These are phyloP conservation scores for Ectemnius continuus DNA, from an alignment of 2,888 invertebrate species.

Conservation along the genomic window DNA sequence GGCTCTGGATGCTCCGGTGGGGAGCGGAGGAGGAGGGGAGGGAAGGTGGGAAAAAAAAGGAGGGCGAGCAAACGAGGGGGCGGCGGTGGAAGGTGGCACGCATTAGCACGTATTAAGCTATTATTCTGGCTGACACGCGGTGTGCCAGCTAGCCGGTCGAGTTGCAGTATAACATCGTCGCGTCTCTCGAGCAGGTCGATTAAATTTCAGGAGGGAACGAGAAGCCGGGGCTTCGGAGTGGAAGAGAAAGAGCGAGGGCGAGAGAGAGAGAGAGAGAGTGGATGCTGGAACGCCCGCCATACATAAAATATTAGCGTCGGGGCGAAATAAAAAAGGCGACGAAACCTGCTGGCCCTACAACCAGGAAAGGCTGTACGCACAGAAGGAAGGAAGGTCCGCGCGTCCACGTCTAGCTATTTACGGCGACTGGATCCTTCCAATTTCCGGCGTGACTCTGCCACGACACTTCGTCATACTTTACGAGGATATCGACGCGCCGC, in stretches of 20 bases:
- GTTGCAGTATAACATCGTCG: no score
- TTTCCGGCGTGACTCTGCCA: conserved; percentile 22
- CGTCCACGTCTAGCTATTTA: conserved; percentile 7
- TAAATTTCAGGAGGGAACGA: conserved; percentile 2
- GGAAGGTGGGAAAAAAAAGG: no score
- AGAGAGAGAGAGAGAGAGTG: conserved; percentile 1
- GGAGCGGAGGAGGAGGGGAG: neutral
- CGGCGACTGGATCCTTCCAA: conserved; percentile 27
- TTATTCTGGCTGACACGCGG: conserved; percentile 2
- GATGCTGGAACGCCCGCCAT: neutral
- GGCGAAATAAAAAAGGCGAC: conserved; percentile 1
- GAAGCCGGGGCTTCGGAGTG: neutral
- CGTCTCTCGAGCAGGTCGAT: conserved; percentile 4
- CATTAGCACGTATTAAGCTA: conserved; percentile 7
- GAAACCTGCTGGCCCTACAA: neutral
- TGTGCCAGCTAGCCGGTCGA: neutral
- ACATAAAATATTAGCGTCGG: conserved; percentile 12
- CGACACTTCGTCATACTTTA: conserved; percentile 25
- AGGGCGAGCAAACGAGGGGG: no score
- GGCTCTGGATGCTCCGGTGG: neutral
- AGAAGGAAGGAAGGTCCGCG: neutral
- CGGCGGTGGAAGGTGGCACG: neutral
- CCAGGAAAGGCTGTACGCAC: no score
- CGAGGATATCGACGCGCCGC: conserved; percentile 23
- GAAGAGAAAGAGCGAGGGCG: neutral